A percentile compares a stretch with the other conserved stretches of the same genome.
phyloP scores from a whole-genome alignment of 2,113 vertebrate species.

The Baryphthengus martii region DNA sequence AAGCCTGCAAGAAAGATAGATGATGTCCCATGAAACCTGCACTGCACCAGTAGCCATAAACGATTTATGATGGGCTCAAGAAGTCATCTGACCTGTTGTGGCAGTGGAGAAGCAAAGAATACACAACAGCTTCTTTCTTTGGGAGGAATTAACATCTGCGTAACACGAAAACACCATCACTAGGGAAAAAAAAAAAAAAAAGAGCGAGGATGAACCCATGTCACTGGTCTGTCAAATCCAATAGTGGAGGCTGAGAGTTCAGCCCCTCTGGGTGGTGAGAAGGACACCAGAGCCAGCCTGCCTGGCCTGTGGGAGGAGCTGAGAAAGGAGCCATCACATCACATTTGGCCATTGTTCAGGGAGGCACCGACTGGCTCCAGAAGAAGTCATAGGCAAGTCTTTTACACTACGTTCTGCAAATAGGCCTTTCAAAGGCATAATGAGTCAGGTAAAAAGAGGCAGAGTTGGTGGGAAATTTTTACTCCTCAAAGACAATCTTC shows the following conservation, averaged over 20 bases:
- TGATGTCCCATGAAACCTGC: background rate
- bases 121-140: conserved; percentile 10
- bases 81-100: background rate
- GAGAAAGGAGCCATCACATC: background rate
- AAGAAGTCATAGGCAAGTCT: background rate
- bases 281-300: background rate
- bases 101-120: background rate
- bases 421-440: background rate
- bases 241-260: background rate
- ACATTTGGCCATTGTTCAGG: background rate
- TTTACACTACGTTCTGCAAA: background rate
- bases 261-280: background rate
- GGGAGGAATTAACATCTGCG: background rate
- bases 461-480: background rate
- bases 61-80: background rate
- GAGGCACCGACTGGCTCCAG: background rate
- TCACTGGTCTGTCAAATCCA: background rate
- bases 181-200: rapidly evolving
- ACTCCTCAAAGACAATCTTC: background rate
- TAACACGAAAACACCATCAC: background rate
- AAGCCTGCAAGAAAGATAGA: background rate
- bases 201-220: background rate
- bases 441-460: background rate
- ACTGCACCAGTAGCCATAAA: background rate
- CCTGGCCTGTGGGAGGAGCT: background rate